A percentile compares a stretch with the other conserved stretches of the same genome.
These are phyloP conservation scores for Nettapus auritus DNA, from an alignment of 2,113 vertebrate genomes.

Conservation along the genomic window DNA sequence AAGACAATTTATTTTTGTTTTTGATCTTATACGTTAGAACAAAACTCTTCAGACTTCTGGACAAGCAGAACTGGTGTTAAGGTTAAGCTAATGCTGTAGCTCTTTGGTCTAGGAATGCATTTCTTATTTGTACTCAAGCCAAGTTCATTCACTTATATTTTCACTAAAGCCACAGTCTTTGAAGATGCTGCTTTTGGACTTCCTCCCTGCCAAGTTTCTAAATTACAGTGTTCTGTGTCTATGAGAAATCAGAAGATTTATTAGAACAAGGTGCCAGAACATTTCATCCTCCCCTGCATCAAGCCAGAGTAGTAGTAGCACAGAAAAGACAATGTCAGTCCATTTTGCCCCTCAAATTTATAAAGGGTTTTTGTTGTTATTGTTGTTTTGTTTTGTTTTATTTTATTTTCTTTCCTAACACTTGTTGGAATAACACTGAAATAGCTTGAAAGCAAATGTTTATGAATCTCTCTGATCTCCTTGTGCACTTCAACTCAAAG, in stretches of 20 bases:
- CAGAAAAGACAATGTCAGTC: background rate
- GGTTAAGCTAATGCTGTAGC: slow-evolving; percentile 35
- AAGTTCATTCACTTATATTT: slow-evolving; percentile 45
- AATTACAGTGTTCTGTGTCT: slow-evolving; percentile 28
- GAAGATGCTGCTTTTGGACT: slow-evolving; percentile 58
- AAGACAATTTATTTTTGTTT: slow-evolving; percentile 18
- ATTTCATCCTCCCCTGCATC: background rate
- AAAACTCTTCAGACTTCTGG: slow-evolving; percentile 7
- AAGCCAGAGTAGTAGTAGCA: background rate
- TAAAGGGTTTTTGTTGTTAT: background rate
- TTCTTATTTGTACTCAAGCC: slow-evolving; percentile 24
- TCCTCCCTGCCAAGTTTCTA: slow-evolving; percentile 51
- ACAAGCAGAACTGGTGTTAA: slow-evolving; percentile 23
- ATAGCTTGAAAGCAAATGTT: background rate
- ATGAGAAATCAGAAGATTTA: slow-evolving; percentile 52
- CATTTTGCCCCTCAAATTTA: background rate
- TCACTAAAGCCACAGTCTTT: slow-evolving; percentile 38
- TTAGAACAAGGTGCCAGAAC: slow-evolving; percentile 62
- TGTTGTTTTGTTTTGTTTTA: background rate
- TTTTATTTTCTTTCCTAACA: background rate
- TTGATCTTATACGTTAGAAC: slow-evolving; percentile 30
- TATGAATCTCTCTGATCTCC: background rate
- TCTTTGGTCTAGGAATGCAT: slow-evolving; percentile 7
- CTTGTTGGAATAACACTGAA: background rate
- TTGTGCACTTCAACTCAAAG: background rate